A percentile compares a stretch with the other conserved stretches of the same genome.
Conservation (phyloP, 2,797 vertebrate species). For the Manis javanica region DNA sequence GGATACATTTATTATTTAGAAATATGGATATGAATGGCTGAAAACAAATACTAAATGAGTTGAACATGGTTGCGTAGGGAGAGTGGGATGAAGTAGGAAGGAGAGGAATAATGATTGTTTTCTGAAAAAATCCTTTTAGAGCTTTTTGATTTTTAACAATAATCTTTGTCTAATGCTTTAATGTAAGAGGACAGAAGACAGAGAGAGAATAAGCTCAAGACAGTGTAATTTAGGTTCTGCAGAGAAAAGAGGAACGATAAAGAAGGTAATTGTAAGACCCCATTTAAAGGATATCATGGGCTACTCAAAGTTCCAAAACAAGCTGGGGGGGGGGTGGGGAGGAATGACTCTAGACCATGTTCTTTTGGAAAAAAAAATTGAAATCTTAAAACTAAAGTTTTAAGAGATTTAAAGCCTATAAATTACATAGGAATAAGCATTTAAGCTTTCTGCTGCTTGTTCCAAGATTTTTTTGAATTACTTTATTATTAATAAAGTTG, state of each 20-base stretch:
- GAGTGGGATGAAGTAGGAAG: not conserved
- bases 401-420: not conserved
- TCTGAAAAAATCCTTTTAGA: not conserved
- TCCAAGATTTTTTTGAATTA: not conserved
- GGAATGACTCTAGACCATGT: not conserved
- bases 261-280: not conserved
- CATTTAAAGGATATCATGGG: not conserved
- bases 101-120: not conserved
- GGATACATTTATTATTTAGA: not conserved
- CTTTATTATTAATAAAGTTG: not conserved
- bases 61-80: not conserved
- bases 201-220: not conserved
- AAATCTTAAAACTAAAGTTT: not conserved
- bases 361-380: not conserved
- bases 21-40: not conserved
- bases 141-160: not conserved
- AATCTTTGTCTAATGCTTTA: not conserved
- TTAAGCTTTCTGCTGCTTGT: not conserved
- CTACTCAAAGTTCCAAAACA: not conserved
- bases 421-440: not conserved
- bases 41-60: not conserved
- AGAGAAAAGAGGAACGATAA: not conserved
- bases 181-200: not conserved
- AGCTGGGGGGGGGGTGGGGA: fast-evolving
- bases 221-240: not conserved